Evolutionary conservation across 2,113 vertebrate genomes (phyloP).

Genomic region (Vulpes lagopus): DNA sequence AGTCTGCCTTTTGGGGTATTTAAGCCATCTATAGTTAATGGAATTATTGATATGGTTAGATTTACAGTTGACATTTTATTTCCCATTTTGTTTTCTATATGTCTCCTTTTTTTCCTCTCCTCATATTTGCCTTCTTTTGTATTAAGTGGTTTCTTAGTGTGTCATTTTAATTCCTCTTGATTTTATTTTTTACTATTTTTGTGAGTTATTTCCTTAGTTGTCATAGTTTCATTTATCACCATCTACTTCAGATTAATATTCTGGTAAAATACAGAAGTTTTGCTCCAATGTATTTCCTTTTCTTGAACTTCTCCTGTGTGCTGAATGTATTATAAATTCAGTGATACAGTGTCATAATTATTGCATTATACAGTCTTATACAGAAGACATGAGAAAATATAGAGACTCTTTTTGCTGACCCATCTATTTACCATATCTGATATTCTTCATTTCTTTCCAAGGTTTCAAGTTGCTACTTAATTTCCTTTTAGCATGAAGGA

Average conservation of each 20-base stretch:
- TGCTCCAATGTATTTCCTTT: constrained; percentile 6
- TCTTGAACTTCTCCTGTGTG: neutral
- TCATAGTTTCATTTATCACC: neutral
- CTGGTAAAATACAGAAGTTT: constrained; percentile 12
- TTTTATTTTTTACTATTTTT: neutral
- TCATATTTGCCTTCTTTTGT: neutral
- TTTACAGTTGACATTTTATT: neutral
- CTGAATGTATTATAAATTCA: neutral
- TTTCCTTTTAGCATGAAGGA: neutral
- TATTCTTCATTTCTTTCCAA: neutral
- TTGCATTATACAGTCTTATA: neutral
- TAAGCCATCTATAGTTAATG: neutral
- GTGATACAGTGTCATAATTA: neutral
- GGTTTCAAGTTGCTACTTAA: neutral
- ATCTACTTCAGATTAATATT: neutral
- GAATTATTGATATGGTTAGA: neutral
- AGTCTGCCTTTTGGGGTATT: neutral
- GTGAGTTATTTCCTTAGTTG: neutral
- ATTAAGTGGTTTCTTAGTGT: neutral
- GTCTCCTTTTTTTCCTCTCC: neutral
- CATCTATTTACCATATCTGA: neutral
- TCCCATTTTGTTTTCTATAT: neutral
- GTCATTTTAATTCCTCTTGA: neutral
- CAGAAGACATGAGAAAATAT: neutral
- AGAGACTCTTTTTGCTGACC: neutral